These are phyloP conservation scores for Phengaris alcon DNA, from an alignment of 2,888 invertebrate species.

Conservation along the genomic window DNA sequence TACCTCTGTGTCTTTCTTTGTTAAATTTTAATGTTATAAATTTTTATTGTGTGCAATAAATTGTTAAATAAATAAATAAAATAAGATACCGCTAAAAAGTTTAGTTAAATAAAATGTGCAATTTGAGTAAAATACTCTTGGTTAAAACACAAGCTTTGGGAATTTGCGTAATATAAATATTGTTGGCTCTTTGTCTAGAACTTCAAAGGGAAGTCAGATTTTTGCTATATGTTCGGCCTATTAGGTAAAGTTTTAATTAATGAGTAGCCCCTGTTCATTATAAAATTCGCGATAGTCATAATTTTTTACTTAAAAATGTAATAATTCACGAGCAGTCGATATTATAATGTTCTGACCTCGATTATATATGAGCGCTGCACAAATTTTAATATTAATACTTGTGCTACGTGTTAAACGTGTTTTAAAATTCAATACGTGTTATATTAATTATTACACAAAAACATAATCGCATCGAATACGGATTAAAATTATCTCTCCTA, in stretches of 20 bases:
- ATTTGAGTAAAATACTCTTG: no score
- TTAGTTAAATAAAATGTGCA: no score
- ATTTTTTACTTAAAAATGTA: neutral
- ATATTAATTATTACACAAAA: constrained; percentile 24
- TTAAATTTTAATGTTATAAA: no score
- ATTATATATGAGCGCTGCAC: constrained; percentile 26
- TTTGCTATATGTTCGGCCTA: neutral
- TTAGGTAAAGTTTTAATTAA: neutral
- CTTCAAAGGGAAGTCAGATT: neutral
- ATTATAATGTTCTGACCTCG: constrained; percentile 19
- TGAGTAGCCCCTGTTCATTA: neutral
- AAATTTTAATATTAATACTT: constrained; percentile 26
- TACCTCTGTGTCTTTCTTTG: no score
- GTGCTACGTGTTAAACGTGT: constrained; percentile 26
- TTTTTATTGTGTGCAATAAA: no score
- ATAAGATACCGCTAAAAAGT: no score
- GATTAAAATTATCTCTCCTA: constrained; percentile 17
- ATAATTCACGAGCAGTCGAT: neutral
- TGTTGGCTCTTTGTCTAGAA: neutral
- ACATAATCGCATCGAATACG: constrained; percentile 7
- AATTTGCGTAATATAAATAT: neutral
- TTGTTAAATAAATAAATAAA: no score
- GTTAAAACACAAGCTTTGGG: no score
- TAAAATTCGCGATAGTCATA: neutral
- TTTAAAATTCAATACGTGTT: constrained; percentile 20